Evolutionary conservation across 2,888 invertebrate genomes (phyloP).

Genomic region (Antheraea assamensis): DNA sequence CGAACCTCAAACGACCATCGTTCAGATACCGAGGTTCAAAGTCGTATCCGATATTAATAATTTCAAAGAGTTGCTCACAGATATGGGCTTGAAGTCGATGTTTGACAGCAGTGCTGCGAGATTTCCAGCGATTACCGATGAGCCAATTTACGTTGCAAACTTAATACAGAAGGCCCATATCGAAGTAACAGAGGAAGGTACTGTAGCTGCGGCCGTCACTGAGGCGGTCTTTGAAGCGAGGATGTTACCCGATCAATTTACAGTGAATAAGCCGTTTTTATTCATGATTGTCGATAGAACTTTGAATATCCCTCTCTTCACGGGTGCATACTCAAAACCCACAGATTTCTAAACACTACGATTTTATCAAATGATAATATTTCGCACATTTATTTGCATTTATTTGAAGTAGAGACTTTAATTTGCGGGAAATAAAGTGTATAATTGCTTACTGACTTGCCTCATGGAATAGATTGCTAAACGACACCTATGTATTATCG

Average conservation of each 20-base stretch:
- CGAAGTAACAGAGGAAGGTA: slow-evolving; percentile 68
- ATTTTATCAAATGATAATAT: background rate
- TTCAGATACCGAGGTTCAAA: slow-evolving; percentile 83
- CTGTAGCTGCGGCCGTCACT: slow-evolving; percentile 52
- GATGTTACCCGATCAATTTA: slow-evolving; percentile 43
- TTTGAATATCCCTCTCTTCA: slow-evolving; percentile 56
- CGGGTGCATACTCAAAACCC: slow-evolving; percentile 70
- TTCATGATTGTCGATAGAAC: slow-evolving; percentile 67
- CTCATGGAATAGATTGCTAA: too few relatives aligned
- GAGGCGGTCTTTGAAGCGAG: slow-evolving; percentile 45
- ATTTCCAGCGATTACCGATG: slow-evolving; percentile 56
- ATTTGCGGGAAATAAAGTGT: too few relatives aligned
- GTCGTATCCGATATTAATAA: slow-evolving; percentile 74
- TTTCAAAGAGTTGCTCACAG: slow-evolving; percentile 66
- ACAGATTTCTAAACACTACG: slow-evolving; percentile 43
- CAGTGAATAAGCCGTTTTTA: slow-evolving; percentile 64
- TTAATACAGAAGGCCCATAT: slow-evolving; percentile 69
- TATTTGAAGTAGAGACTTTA: too few relatives aligned
- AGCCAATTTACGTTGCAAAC: slow-evolving; percentile 51
- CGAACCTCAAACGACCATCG: slow-evolving; percentile 67
- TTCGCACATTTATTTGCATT: background rate
- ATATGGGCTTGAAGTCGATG: slow-evolving; percentile 64
- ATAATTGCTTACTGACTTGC: too few relatives aligned
- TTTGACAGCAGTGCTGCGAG: slow-evolving; percentile 53
- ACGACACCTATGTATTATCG: too few relatives aligned